A percentile compares a stretch with the other conserved stretches of the same genome.
Conservation (phyloP, 2,888 invertebrate species). For the Lasioglossum marginatum region DNA sequence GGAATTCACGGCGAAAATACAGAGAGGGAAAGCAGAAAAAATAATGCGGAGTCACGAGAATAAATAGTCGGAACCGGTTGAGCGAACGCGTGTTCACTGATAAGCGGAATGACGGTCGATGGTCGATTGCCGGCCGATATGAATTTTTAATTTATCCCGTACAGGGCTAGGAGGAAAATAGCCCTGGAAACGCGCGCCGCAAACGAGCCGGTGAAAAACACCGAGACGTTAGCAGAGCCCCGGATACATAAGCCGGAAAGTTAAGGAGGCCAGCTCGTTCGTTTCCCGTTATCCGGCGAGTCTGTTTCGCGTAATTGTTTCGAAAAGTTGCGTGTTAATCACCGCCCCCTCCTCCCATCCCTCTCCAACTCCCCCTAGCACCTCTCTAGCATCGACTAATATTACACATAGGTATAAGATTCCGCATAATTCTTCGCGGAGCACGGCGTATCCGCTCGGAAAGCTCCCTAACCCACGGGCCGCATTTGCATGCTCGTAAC, state of each 20-base stretch:
- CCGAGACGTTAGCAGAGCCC: neutral
- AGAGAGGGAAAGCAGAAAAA: slow-evolving; percentile 7
- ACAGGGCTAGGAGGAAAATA: slow-evolving; percentile 2
- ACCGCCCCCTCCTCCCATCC: neutral
- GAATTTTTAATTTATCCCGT: slow-evolving; percentile 48
- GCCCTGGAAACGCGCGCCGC: neutral
- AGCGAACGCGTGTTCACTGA: slow-evolving; percentile 48
- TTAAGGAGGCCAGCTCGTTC: slow-evolving; percentile 35
- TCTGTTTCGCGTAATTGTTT: slow-evolving; percentile 56
- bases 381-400: slow-evolving; percentile 23
- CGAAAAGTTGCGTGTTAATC: slow-evolving; percentile 60
- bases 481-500: slow-evolving; percentile 68
- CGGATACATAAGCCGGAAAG: slow-evolving; percentile 13
- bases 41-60: slow-evolving; percentile 54
- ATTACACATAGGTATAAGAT: slow-evolving; percentile 47
- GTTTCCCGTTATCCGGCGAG: slow-evolving; percentile 46
- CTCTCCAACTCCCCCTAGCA: neutral
- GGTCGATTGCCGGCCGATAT: slow-evolving; percentile 42
- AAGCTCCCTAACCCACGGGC: slow-evolving; percentile 21
- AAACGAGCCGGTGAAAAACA: slow-evolving; percentile 41
- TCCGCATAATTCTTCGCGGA: slow-evolving; percentile 58
- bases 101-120: slow-evolving; percentile 48
- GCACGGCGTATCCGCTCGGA: slow-evolving; percentile 43
- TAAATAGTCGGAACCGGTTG: slow-evolving; percentile 18
- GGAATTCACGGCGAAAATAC: slow-evolving; percentile 8